phyloP scores from a whole-genome alignment of 2,113 vertebrate genomes.

The Ariopsis seemanni region DNA sequence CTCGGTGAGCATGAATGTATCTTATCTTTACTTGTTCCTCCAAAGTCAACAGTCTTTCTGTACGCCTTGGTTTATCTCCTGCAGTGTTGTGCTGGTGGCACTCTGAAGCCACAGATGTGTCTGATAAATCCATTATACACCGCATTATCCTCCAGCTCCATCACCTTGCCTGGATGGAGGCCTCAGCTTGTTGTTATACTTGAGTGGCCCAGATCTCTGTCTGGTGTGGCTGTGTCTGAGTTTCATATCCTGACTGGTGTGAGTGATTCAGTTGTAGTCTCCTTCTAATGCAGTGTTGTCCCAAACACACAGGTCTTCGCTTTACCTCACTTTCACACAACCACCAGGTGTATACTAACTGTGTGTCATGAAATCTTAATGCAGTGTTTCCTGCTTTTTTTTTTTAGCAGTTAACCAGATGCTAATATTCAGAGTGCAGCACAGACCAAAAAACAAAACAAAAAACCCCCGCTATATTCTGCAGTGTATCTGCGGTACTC shows the following conservation, averaged over 20 bases:
- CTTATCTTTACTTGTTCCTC: constrained; percentile 23
- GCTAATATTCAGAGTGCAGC: neutral
- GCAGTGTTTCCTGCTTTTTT: too few species aligned
- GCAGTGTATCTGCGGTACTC: neutral
- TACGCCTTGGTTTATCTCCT: constrained; percentile 30
- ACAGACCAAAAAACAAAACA: neutral
- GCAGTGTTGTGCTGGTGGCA: neutral
- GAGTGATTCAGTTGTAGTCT: neutral
- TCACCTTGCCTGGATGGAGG: neutral
- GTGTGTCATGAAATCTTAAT: neutral
- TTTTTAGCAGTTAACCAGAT: neutral
- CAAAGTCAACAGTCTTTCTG: neutral
- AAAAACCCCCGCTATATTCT: neutral
- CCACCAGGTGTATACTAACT: neutral
- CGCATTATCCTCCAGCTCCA: neutral
- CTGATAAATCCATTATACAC: neutral
- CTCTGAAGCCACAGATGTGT: neutral
- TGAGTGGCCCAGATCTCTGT: constrained; percentile 3
- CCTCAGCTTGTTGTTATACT: neutral
- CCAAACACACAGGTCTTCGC: neutral
- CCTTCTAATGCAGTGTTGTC: neutral
- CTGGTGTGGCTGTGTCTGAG: neutral
- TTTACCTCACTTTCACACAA: neutral
- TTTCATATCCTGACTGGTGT: neutral
- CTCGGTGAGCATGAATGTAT: constrained; percentile 77